Conservation (phyloP, 2,113 vertebrate genomes). For the Dendropsophus ebraccatus region DNA sequence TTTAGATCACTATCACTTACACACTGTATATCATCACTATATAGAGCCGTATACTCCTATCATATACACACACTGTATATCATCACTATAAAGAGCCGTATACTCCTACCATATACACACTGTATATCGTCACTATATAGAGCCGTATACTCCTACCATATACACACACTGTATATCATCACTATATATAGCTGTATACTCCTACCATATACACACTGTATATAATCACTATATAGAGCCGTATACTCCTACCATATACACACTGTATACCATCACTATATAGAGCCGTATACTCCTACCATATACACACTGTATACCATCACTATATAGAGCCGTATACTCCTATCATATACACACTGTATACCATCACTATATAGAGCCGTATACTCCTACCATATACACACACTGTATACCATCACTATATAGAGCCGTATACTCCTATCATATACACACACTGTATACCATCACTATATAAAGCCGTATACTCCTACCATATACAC, state of each 20-base stretch:
- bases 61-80: not conserved
- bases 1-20: too few species aligned
- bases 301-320: not conserved
- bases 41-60: not conserved
- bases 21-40: not conserved
- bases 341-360: not conserved
- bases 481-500: not conserved
- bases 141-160: not conserved
- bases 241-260: not conserved
- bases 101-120: not conserved
- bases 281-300: not conserved
- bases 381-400: not conserved
- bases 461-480: not conserved
- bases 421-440: not conserved
- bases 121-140: conserved; percentile 1
- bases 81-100: not conserved
- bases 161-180: not conserved
- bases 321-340: not conserved
- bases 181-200: not conserved
- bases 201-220: not conserved
- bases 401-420: not conserved
- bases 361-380: too few species aligned
- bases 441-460: not conserved
- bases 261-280: conserved; percentile 11
- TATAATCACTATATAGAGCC: too few species aligned